Conservation (phyloP, 2,113 vertebrate genomes). For the Cephalopholis sonnerati region DNA sequence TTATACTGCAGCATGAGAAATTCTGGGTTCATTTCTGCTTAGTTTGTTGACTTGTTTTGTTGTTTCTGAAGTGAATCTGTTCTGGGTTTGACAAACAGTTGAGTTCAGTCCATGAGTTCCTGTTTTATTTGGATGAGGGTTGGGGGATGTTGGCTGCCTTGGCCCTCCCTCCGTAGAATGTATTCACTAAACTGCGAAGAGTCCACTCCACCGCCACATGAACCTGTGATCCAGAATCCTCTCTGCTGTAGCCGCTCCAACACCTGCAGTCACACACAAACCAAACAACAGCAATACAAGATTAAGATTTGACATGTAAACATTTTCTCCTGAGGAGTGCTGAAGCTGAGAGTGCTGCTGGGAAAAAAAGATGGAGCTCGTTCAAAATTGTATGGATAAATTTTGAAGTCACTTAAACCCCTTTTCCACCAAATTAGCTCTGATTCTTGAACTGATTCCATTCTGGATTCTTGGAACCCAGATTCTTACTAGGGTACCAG, state of each 20-base stretch:
- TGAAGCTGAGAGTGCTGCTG: background rate
- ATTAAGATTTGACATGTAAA: background rate
- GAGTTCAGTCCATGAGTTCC: constrained; percentile 90
- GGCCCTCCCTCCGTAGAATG: constrained; percentile 90
- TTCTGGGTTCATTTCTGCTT: background rate
- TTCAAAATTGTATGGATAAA: background rate
- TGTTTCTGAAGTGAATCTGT: background rate
- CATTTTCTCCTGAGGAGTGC: background rate
- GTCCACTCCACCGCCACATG: constrained; percentile 95
- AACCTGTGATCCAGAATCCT: constrained; percentile 94
- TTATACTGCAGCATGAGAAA: background rate
- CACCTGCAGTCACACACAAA: constrained; percentile 85
- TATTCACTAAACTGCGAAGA: constrained; percentile 98
- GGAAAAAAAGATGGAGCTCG: background rate
- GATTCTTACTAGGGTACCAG: too few relatives aligned
- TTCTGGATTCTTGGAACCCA: too few relatives aligned
- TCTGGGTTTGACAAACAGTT: background rate
- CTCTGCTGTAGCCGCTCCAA: constrained; percentile 93
- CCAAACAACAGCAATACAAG: constrained; percentile 12
- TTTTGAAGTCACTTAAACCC: background rate
- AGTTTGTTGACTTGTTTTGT: background rate
- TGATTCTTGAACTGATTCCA: too few relatives aligned
- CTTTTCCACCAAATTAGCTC: too few relatives aligned
- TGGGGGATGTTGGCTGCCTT: constrained; percentile 82
- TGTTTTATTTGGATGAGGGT: constrained; percentile 93